phyloP scores from a whole-genome alignment of 2,113 vertebrate genomes.

The Miniopterus natalensis region DNA sequence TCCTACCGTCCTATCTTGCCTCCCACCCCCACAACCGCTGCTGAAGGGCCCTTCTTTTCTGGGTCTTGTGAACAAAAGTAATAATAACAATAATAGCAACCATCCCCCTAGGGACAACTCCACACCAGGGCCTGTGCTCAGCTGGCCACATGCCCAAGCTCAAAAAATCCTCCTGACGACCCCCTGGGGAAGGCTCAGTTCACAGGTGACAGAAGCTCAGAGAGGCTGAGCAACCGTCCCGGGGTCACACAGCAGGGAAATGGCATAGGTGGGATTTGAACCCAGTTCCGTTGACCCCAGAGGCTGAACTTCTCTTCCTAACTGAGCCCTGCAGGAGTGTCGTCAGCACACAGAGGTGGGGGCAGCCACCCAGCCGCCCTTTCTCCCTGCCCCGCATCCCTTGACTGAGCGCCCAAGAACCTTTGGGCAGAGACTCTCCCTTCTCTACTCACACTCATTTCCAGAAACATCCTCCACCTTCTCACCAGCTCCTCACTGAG shows the following conservation, averaged over 20 bases:
- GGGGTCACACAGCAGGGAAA: not conserved
- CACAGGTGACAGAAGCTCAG: not conserved
- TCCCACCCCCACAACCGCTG: too few species aligned
- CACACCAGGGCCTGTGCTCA: not conserved
- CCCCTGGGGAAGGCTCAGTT: not conserved
- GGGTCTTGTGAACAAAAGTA: not conserved
- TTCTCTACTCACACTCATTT: not conserved
- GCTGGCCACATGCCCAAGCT: fast-evolving
- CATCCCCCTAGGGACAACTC: fast-evolving
- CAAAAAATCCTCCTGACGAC: not conserved
- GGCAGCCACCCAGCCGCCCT: not conserved
- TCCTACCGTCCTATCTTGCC: not conserved
- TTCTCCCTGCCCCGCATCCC: not conserved
- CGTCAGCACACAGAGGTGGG: not conserved
- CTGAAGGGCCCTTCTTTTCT: not conserved
- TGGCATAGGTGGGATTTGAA: not conserved
- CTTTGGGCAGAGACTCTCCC: too few species aligned
- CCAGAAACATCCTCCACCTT: too few species aligned
- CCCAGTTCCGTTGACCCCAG: not conserved
- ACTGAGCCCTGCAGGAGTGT: fast-evolving
- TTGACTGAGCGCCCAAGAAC: not conserved
- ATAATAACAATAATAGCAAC: not conserved
- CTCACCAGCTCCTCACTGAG: not conserved
- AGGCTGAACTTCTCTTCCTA: not conserved
- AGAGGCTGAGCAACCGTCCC: not conserved